phyloP scores from a whole-genome alignment of 2,113 vertebrate genomes.

The Aepyceros melampus region DNA sequence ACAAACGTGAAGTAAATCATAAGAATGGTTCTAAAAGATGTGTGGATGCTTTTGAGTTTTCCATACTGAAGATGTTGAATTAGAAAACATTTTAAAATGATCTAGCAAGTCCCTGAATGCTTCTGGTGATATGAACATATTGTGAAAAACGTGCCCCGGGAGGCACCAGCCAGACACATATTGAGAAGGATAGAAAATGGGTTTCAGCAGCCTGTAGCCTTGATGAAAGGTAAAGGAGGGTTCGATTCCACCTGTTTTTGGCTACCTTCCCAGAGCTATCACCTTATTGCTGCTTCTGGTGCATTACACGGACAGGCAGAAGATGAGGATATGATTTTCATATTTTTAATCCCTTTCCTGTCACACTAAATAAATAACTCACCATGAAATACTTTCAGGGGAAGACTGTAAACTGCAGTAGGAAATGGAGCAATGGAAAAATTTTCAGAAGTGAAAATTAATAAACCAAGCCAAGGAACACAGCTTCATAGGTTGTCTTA shows the following conservation, averaged over 20 bases:
- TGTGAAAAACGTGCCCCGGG: constrained; percentile 47
- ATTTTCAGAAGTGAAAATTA: constrained; percentile 23
- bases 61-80: constrained; percentile 42
- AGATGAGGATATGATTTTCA: constrained; percentile 73
- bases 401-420: constrained; percentile 50
- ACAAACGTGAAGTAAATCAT: constrained; percentile 1
- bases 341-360: constrained; percentile 79
- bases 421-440: constrained; percentile 43
- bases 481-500: background rate
- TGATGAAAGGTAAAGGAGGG: constrained; percentile 58
- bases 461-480: constrained; percentile 1
- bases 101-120: background rate
- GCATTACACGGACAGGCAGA: constrained; percentile 57
- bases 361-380: constrained; percentile 75
- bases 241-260: constrained; percentile 62
- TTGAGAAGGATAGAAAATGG: constrained; percentile 65
- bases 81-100: constrained; percentile 10
- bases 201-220: constrained; percentile 62
- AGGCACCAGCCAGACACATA: constrained; percentile 61
- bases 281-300: constrained; percentile 58
- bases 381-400: constrained; percentile 64
- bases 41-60: constrained; percentile 33
- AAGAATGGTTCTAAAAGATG: background rate
- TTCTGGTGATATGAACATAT: background rate
- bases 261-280: constrained; percentile 65